These are phyloP conservation scores for Cephus pygmeus DNA, from an alignment of 2,888 invertebrate genomes.

Conservation along the genomic window DNA sequence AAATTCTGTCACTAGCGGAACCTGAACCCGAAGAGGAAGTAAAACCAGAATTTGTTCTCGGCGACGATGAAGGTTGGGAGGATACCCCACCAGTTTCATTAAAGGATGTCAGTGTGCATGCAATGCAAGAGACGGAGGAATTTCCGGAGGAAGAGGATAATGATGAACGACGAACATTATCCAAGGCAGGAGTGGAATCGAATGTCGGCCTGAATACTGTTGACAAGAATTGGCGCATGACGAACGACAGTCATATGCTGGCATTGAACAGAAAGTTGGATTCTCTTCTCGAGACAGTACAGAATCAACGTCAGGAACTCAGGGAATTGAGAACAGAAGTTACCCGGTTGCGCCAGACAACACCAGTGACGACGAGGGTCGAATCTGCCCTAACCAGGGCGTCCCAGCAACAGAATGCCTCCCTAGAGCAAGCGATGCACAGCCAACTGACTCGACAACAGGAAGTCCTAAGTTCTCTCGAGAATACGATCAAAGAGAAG, in stretches of 20 bases:
- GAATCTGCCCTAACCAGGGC: conserved; percentile 52
- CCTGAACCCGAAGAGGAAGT: conserved; percentile 43
- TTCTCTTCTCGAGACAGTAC: conserved; percentile 49
- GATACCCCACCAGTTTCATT: conserved; percentile 64
- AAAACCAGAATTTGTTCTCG: conserved; percentile 41
- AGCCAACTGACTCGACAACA: conserved; percentile 49
- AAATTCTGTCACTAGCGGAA: conserved; percentile 81
- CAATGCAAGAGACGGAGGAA: conserved; percentile 35
- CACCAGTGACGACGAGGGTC: conserved; percentile 46
- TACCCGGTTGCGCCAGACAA: conserved; percentile 42
- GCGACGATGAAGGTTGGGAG: conserved; percentile 62
- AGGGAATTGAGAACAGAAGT: conserved; percentile 53
- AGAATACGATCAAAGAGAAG: conserved; percentile 66
- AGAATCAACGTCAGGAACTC: conserved; percentile 56
- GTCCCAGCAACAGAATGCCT: conserved; percentile 52
- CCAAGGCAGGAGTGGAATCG: conserved; percentile 29
- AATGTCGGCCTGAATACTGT: conserved; percentile 20
- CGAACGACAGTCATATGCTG: conserved; percentile 39
- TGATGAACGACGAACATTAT: conserved; percentile 29
- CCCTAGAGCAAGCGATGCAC: conserved; percentile 52
- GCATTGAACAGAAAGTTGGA: conserved; percentile 54
- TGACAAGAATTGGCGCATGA: conserved; percentile 39
- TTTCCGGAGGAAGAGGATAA: conserved; percentile 40
- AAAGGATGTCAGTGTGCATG: conserved; percentile 53
- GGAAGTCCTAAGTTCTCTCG: conserved; percentile 53